These are phyloP conservation scores for Lepisosteus osseus DNA, from an alignment of 2,113 vertebrate genomes.

Conservation along the genomic window DNA sequence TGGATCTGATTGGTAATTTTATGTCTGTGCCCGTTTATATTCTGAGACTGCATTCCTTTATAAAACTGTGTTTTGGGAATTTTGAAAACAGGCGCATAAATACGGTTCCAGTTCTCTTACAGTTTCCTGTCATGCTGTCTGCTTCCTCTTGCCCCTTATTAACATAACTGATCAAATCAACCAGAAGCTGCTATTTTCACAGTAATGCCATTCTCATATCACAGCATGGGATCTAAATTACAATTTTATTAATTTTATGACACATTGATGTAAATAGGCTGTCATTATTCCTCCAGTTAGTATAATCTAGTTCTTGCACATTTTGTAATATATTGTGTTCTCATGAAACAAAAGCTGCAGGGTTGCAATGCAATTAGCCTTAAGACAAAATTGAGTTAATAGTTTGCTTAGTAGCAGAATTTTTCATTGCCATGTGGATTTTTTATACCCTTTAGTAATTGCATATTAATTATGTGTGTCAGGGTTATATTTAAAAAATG, in stretches of 20 bases:
- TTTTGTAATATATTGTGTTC: slow-evolving; percentile 24
- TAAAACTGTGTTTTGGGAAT: too few species aligned
- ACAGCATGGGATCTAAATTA: not conserved
- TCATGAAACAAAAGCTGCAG: slow-evolving; percentile 20
- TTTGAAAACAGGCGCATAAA: too few species aligned
- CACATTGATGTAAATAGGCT: slow-evolving; percentile 25
- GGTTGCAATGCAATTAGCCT: slow-evolving; percentile 31
- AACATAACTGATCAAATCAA: slow-evolving; percentile 5
- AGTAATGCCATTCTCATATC: slow-evolving; percentile 10
- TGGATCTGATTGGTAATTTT: too few species aligned
- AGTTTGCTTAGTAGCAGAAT: slow-evolving; percentile 1
- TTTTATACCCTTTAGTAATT: too few species aligned
- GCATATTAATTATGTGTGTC: too few species aligned
- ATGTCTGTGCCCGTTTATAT: too few species aligned
- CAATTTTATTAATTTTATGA: slow-evolving; percentile 4
- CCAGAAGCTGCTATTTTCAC: slow-evolving; percentile 11
- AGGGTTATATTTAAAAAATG: too few species aligned
- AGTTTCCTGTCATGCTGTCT: not conserved
- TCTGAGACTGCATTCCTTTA: too few species aligned
- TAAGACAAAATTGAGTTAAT: slow-evolving; percentile 25
- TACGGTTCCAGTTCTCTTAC: too few species aligned
- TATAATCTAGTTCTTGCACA: slow-evolving; percentile 16
- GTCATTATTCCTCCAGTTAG: slow-evolving; percentile 17
- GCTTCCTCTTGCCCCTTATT: slow-evolving; percentile 17
- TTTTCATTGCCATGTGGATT: slow-evolving; percentile 14